These are phyloP conservation scores for Ondatra zibethicus DNA, from an alignment of 2,113 vertebrate species.

Conservation along the genomic window DNA sequence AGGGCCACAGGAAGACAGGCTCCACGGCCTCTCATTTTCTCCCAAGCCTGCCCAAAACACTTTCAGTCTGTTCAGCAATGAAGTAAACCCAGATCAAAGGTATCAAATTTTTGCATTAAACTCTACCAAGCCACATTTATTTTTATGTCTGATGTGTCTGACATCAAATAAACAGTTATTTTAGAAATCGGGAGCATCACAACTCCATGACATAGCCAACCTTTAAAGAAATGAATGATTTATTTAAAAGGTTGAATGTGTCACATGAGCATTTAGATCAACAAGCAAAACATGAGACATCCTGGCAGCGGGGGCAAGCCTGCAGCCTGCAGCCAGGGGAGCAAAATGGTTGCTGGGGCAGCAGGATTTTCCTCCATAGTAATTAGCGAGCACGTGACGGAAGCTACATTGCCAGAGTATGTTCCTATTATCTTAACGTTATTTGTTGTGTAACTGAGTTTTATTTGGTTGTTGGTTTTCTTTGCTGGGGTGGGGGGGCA, in stretches of 20 bases:
- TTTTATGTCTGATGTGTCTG: conserved; percentile 70
- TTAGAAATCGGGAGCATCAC: conserved; percentile 84
- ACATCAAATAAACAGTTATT: conserved; percentile 85
- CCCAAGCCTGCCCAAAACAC: neutral
- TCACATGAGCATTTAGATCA: conserved; percentile 82
- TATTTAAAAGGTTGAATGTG: conserved; percentile 90
- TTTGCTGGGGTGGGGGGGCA: too few species aligned
- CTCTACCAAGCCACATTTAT: conserved; percentile 72
- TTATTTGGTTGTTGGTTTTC: neutral
- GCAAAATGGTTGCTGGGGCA: conserved; percentile 65
- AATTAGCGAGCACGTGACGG: neutral
- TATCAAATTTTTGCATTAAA: neutral
- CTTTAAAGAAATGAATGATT: conserved; percentile 91
- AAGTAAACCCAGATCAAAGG: conserved; percentile 23
- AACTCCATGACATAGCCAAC: conserved; percentile 87
- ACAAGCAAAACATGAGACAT: conserved; percentile 75
- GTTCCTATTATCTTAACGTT: neutral
- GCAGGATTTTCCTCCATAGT: neutral
- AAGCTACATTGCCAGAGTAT: fast-evolving
- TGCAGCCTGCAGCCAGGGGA: conserved; percentile 24
- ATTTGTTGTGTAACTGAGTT: neutral
- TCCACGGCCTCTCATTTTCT: fast-evolving
- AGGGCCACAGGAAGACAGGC: fast-evolving
- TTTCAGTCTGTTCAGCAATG: neutral
- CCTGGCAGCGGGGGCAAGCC: conserved; percentile 68